Percentiles rank a stretch among this genome's conserved stretches.
phyloP scores from a whole-genome alignment of 2,888 invertebrate genomes.

The Mesorhabditis spiculigera region DNA sequence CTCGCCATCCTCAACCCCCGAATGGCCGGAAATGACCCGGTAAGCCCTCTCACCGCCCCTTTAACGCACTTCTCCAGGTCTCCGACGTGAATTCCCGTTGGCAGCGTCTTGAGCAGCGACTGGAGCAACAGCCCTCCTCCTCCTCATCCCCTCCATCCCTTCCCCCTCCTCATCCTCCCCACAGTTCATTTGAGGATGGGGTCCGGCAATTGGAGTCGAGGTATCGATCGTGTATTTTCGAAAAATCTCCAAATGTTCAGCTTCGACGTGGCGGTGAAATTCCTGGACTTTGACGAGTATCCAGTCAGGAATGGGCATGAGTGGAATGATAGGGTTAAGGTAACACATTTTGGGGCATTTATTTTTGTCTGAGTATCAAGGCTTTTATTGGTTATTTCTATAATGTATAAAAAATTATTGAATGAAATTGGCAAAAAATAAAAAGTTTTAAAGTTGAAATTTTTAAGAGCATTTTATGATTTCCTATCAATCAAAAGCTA shows the following conservation, averaged over 20 bases:
- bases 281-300: slow-evolving; percentile 36
- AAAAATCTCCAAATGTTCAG: not conserved
- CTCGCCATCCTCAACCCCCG: slow-evolving; percentile 34
- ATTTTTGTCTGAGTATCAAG: not conserved
- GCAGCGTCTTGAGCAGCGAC: not conserved
- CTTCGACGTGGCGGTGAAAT: slow-evolving; percentile 21
- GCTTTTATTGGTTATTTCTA: too few relatives aligned
- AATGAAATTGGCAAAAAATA: too few relatives aligned
- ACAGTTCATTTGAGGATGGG: not conserved
- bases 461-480: too few relatives aligned
- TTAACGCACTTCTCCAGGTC: not conserved
- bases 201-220: not conserved
- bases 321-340: slow-evolving; percentile 21
- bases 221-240: not conserved
- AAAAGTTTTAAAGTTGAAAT: too few relatives aligned
- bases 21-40: slow-evolving; percentile 19
- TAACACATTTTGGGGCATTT: not conserved
- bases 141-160: not conserved
- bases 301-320: slow-evolving; percentile 30
- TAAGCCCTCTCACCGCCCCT: not conserved
- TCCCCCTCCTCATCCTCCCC: not conserved
- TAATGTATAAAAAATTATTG: too few relatives aligned
- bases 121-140: not conserved
- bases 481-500: too few relatives aligned
- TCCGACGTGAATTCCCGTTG: slow-evolving; percentile 3